Conservation (phyloP, 2,888 invertebrate species). For the Platynereis dumerilii region DNA sequence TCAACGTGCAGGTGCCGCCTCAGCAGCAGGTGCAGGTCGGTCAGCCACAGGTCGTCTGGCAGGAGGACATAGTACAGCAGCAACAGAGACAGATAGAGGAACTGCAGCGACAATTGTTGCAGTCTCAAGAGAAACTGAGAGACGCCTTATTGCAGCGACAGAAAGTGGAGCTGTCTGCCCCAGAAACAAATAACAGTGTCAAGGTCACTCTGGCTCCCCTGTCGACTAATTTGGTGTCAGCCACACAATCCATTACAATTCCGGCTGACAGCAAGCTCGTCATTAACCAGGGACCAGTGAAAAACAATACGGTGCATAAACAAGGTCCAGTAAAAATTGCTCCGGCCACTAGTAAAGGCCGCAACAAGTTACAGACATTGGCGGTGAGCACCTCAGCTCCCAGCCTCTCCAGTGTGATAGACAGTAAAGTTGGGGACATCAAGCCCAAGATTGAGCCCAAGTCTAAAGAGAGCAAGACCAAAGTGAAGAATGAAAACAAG, state of each 20-base stretch:
- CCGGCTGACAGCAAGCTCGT: not conserved
- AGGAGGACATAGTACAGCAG: constrained; percentile 65
- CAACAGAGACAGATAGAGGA: constrained; percentile 88
- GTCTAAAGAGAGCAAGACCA: constrained; percentile 14
- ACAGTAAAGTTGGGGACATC: constrained; percentile 11
- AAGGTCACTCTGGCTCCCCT: constrained; percentile 14
- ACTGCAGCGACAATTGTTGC: constrained; percentile 65
- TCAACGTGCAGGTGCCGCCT: constrained; percentile 19
- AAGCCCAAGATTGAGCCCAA: constrained; percentile 4
- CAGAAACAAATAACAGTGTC: constrained; percentile 8
- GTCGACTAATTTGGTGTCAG: not conserved
- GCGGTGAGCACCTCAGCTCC: constrained; percentile 1
- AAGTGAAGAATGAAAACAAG: not conserved
- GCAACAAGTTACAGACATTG: not conserved
- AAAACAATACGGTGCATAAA: no score
- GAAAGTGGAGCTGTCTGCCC: not conserved
- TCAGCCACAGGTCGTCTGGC: constrained; percentile 20
- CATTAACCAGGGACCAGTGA: no score
- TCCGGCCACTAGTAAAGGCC: not conserved
- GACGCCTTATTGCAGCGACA: constrained; percentile 19
- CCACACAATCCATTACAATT: constrained; percentile 13
- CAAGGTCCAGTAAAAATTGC: no score
- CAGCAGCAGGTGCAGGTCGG: constrained; percentile 16
- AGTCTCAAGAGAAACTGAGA: constrained; percentile 26
- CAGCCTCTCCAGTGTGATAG: not conserved